These are phyloP conservation scores for Tipula helvola DNA, from an alignment of 2,888 invertebrate genomes.

Conservation along the genomic window DNA sequence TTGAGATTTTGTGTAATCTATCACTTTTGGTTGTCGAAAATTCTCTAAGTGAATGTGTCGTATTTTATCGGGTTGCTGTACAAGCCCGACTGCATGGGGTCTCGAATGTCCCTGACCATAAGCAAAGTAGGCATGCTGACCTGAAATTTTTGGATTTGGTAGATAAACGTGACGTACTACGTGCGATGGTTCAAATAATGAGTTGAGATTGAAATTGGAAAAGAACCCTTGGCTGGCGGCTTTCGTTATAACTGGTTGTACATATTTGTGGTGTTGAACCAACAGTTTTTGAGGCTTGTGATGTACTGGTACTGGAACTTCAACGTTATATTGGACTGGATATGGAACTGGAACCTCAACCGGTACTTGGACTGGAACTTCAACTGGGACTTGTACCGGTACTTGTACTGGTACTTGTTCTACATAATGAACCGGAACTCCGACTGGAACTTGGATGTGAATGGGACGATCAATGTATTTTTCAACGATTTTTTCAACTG, in stretches of 20 bases:
- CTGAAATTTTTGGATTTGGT: not conserved
- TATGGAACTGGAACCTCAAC: constrained; percentile 7
- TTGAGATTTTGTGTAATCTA: constrained; percentile 8
- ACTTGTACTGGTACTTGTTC: constrained; percentile 22
- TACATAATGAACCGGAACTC: constrained; percentile 24
- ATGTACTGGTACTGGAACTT: constrained; percentile 16
- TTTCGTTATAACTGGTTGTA: constrained; percentile 1
- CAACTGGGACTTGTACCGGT: constrained; percentile 22
- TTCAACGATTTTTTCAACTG: constrained; percentile 38
- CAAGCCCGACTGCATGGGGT: not conserved
- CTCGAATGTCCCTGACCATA: not conserved
- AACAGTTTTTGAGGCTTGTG: not conserved
- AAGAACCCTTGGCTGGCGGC: not conserved
- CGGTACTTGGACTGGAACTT: constrained; percentile 16
- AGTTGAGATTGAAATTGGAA: not conserved
- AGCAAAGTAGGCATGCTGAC: not conserved
- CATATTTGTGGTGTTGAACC: not conserved
- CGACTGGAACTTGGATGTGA: constrained; percentile 23
- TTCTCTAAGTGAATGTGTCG: constrained; percentile 7
- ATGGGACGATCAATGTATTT: constrained; percentile 40
- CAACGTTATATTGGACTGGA: constrained; percentile 15
- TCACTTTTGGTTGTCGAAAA: not conserved
- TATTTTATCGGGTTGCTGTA: not conserved
- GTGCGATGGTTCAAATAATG: not conserved
- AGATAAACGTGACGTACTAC: not conserved